Conservation (phyloP, 1,140 invertebrate genomes). For the Trypoxylus dichotomus region DNA sequence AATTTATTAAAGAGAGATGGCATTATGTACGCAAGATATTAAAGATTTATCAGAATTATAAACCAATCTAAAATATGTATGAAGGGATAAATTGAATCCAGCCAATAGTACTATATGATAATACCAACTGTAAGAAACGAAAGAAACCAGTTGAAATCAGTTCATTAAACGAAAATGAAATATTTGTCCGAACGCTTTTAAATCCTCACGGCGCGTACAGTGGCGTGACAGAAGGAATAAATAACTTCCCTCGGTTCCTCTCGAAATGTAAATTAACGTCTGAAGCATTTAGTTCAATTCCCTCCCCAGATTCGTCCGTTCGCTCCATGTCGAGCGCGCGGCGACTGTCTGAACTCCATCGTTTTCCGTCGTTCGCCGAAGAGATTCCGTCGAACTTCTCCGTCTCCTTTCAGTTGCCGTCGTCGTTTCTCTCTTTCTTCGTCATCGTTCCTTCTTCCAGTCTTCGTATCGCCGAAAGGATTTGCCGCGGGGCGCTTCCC, state of each 20-base stretch:
- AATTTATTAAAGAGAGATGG: too few relatives aligned
- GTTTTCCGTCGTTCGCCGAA: neutral
- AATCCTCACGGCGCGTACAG: neutral
- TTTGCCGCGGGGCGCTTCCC: neutral
- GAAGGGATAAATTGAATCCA: too few relatives aligned
- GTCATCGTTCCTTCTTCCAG: neutral
- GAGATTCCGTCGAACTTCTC: neutral
- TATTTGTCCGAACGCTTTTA: neutral
- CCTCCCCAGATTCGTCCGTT: neutral
- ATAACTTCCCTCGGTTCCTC: neutral
- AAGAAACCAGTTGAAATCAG: neutral
- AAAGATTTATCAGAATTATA: too few relatives aligned
- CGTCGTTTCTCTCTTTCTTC: neutral
- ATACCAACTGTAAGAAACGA: neutral
- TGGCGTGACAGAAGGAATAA: neutral
- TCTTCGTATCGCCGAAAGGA: neutral
- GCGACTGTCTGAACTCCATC: neutral
- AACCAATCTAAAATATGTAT: too few relatives aligned
- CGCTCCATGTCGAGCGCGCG: neutral
- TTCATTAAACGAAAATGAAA: neutral
- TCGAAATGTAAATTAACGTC: conserved; percentile 21
- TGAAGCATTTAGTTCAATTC: conserved; percentile 3
- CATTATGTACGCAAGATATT: too few relatives aligned
- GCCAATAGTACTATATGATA: too few relatives aligned
- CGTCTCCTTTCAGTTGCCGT: neutral